phyloP scores from a whole-genome alignment of 2,113 vertebrate species.

The Notothenia coriiceps region DNA sequence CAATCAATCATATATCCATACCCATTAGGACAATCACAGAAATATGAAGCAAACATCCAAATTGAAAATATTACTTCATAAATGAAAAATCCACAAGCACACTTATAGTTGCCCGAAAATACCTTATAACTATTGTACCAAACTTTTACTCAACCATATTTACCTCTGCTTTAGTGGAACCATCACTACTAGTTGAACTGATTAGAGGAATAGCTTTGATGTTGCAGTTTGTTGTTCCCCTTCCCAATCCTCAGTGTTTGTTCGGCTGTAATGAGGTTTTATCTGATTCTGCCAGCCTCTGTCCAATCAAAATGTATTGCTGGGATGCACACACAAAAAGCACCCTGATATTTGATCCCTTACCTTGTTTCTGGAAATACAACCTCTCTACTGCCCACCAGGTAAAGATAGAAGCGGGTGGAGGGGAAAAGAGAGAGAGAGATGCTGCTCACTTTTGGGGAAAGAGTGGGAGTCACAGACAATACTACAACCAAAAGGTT shows the following conservation, averaged over 20 bases:
- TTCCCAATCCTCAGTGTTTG: constrained; percentile 15
- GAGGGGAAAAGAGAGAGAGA: constrained; percentile 63
- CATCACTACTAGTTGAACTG: constrained; percentile 36
- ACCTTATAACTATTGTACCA: background rate
- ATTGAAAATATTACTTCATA: background rate
- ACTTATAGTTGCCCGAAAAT: background rate
- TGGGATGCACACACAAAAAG: constrained; percentile 23
- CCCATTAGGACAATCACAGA: background rate
- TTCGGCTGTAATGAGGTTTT: constrained; percentile 44
- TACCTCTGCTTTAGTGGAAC: constrained; percentile 53
- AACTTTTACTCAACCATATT: background rate
- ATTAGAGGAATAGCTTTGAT: constrained; percentile 7
- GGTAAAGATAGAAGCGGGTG: constrained; percentile 61
- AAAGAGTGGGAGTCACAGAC: constrained; percentile 65
- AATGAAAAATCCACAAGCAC: background rate
- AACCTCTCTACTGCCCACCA: constrained; percentile 57
- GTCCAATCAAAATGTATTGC: constrained; percentile 28
- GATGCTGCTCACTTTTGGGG: constrained; percentile 49
- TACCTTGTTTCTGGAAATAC: constrained; percentile 79
- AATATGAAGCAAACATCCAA: background rate
- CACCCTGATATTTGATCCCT: constrained; percentile 42
- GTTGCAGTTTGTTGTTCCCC: constrained; percentile 12
- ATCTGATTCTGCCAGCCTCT: constrained; percentile 30
- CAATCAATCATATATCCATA: background rate
- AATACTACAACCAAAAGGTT: constrained; percentile 76